Base-by-base conservation (phyloP, 2,797 vertebrate species). In the Sparidentex hasta region DNA sequence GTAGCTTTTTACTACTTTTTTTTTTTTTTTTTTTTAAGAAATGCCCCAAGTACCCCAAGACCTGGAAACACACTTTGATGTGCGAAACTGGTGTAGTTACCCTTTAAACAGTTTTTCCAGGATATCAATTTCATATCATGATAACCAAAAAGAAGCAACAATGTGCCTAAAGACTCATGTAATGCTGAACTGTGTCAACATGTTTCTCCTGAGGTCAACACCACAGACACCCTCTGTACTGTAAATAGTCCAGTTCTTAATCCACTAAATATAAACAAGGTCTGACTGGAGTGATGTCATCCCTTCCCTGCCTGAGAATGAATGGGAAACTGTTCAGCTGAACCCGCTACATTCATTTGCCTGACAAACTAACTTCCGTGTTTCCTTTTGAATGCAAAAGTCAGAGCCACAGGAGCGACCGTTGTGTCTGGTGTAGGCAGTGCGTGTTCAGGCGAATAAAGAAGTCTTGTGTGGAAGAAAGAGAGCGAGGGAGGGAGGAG, bases 331-430 rank as follows among this genome's bases (percentile, higher is more conserved):
- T 52, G 87, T 62, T 63, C 25, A 14, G 18, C 68, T 18, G 38
- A 44, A 79, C 14, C 79, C 27, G 69, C 81, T 33, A 21, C 14
- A 83, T 58, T 86, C 65, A 90, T 92, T 79, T 90, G 83, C 73
- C 85, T 79, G 76, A 78, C 87, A 89, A 88, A 91, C 76, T 54
- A 82, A 89, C 87, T 87, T 87, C 82, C 57, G 14, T 9, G 75
- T 88, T 84, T 75, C 87, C 43, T 56, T 83, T 74, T 85, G 71
- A 85, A 81, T 59, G 61, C 11, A 50, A 82, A 73, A 80, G 82
- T 76, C 17, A 3, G 69, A 78, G 79, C 5, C 63, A 74, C 68
- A 71, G 76, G 55, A 82, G 71, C 12, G 5, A 12, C 43, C 16
- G 63, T 62, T 83, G 84, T 82, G 65, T 87, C 58, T 25, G 62